phyloP scores from a whole-genome alignment of 1,140 invertebrate species.

The Drosophila melanica region DNA sequence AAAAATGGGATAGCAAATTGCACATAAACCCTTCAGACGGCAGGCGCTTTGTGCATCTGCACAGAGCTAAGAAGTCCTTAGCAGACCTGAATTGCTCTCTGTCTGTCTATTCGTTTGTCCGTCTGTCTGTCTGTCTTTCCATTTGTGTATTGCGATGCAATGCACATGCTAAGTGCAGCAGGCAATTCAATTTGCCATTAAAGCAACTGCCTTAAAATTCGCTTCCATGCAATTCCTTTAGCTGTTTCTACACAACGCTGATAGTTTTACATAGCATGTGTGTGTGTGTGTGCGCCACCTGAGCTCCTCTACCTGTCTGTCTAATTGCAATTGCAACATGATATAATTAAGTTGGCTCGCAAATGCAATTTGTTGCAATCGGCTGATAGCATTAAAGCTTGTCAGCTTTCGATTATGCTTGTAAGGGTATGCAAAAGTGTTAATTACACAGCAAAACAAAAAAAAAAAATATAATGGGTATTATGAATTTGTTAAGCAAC shows the following conservation, averaged over 20 bases:
- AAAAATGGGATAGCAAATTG: conserved; percentile 38
- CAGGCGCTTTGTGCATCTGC: conserved; percentile 36
- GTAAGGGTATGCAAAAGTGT: conserved; percentile 23
- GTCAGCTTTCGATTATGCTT: conserved; percentile 32
- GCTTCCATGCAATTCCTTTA: conserved; percentile 3
- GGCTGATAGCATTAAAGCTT: conserved; percentile 46
- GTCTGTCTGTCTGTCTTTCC: not conserved
- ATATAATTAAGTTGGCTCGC: conserved; percentile 68
- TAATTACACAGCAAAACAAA: conserved; percentile 18
- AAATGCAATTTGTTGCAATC: conserved; percentile 73
- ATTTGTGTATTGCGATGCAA: conserved; percentile 26
- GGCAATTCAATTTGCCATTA: conserved; percentile 67
- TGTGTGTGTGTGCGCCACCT: too few species aligned
- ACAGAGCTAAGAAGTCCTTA: not conserved
- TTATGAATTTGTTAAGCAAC: too few species aligned
- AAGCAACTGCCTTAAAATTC: conserved; percentile 8
- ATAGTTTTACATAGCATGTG: too few species aligned
- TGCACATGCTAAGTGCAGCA: conserved; percentile 68
- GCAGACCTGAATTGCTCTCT: not conserved
- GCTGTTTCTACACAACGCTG: too few species aligned
- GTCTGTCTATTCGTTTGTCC: conserved; percentile 1
- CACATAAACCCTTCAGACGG: conserved; percentile 47
- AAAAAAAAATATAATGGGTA: too few species aligned
- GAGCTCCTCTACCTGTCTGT: not conserved
- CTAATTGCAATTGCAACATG: conserved; percentile 75